Base-by-base conservation (phyloP, 2,797 vertebrate genomes). In the Enteromius thamalakanensis region DNA sequence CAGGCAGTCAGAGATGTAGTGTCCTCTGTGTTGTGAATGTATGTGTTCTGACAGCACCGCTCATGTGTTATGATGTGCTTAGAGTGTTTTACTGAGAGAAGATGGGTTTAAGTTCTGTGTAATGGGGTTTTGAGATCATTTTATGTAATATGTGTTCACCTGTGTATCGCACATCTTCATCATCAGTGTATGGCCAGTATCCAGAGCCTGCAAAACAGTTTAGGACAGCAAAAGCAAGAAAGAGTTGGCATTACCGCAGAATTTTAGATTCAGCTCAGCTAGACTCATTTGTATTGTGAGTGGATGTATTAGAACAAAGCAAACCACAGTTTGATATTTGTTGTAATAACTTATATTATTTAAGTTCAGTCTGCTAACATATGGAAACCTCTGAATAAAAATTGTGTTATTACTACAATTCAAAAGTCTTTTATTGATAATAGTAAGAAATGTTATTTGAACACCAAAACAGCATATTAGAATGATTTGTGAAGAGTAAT, bases 151-250 rank as follows among this genome's bases (percentile, higher is more conserved):
- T 60, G 65, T 78, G 67, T 85, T 98, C 95, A 99, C 98, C 98
- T 99, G 94, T 95, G 89, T 96, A 94, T 95, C 94, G 93, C 90
- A 95, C 93, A 93, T 97, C 97, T 93, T 98, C 97, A 9, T 98
- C 97, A 23, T 99, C 98, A 94, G 96, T 96, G 88, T 97, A 92
- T 71, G 93, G 87, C 86, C 95, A 96, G 76, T 96, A 96, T 95
- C 97, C 98, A 84, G 98, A 99, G 90, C 98, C 97, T 99, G 96
- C 29, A 88, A 88, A 85, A 87, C 65, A 87, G 40, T 84, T 64
- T 58, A 87, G 45, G 77, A 83, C 51, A 77, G 78, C 69, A 87
- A 64, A 87, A 72, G 84, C 85, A 80, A 84, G 76, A 68, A 37
- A 68, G 32, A 58, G 53, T 69, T 67, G 82, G 82, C 85, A 80